Conservation (phyloP, 2,113 vertebrate genomes). For the Phalacrocorax brasilianus region DNA sequence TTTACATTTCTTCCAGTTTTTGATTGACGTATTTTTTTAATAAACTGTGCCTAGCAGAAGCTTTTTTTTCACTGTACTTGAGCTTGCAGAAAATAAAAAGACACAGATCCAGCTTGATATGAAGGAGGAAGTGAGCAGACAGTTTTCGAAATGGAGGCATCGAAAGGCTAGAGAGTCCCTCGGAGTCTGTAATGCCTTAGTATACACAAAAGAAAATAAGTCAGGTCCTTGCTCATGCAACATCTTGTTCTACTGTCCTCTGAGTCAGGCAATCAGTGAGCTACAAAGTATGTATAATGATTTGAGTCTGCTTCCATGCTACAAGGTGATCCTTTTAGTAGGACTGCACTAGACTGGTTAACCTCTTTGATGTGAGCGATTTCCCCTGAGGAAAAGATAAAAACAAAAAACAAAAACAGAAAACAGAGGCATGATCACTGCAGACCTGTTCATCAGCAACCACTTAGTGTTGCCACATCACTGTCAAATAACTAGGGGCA, state of each 20-base stretch:
- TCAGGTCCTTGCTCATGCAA: constrained; percentile 92
- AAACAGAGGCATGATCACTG: constrained; percentile 71
- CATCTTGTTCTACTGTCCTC: constrained; percentile 83
- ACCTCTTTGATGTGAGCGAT: constrained; percentile 86
- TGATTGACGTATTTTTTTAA: constrained; percentile 76
- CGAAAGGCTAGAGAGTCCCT: constrained; percentile 74
- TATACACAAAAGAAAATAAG: constrained; percentile 78
- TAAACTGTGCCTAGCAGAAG: constrained; percentile 77
- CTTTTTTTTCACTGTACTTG: constrained; percentile 79
- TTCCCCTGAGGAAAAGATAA: constrained; percentile 82
- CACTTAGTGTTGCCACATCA: constrained; percentile 41
- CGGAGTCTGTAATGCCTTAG: constrained; percentile 78
- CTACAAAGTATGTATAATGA: constrained; percentile 82
- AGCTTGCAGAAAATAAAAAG: constrained; percentile 78
- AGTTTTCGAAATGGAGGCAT: constrained; percentile 75
- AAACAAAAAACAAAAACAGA: constrained; percentile 70
- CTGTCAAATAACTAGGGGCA: constrained; percentile 45
- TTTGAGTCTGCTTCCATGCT: constrained; percentile 81
- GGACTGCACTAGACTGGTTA: constrained; percentile 91
- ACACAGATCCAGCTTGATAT: constrained; percentile 77
- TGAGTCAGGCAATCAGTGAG: constrained; percentile 81
- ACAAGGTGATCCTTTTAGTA: constrained; percentile 85
- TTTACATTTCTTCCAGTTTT: constrained; percentile 82
- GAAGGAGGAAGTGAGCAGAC: constrained; percentile 79
- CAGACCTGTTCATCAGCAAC: constrained; percentile 54